Conservation (phyloP, 2,113 vertebrate species). For the Austrofundulus limnaeus region DNA sequence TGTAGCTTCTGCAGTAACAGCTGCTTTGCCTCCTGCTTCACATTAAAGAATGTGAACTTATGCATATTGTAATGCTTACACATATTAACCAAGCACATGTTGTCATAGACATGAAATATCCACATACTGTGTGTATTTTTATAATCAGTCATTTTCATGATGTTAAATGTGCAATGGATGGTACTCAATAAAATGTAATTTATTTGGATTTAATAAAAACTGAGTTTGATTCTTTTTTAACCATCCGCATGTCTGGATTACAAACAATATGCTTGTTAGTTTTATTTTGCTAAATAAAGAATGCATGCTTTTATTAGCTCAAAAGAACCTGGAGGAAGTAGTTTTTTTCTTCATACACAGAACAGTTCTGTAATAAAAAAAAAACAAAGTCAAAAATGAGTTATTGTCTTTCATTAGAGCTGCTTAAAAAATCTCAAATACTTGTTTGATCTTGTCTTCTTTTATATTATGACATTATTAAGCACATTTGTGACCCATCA, state of each 20-base stretch:
- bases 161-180: constrained; percentile 58
- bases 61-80: constrained; percentile 43
- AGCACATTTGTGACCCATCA: no score
- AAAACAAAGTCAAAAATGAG: no score
- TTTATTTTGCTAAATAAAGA: background rate
- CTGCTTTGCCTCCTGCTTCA: constrained; percentile 54
- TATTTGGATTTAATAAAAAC: constrained; percentile 48
- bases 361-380: no score
- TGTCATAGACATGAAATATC: constrained; percentile 46
- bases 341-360: no score
- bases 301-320: background rate
- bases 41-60: constrained; percentile 62
- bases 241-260: background rate
- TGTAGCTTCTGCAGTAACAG: constrained; percentile 45
- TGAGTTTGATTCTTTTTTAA: background rate
- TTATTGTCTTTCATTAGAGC: no score
- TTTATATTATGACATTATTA: no score
- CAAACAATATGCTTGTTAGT: background rate
- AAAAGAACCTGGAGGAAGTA: no score
- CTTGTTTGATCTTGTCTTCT: no score
- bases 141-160: constrained; percentile 52
- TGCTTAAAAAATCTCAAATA: no score
- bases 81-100: constrained; percentile 38
- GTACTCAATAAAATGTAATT: constrained; percentile 63
- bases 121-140: constrained; percentile 61